Conservation (phyloP, 2,113 vertebrate species). For the Chlamydotis undulata region DNA sequence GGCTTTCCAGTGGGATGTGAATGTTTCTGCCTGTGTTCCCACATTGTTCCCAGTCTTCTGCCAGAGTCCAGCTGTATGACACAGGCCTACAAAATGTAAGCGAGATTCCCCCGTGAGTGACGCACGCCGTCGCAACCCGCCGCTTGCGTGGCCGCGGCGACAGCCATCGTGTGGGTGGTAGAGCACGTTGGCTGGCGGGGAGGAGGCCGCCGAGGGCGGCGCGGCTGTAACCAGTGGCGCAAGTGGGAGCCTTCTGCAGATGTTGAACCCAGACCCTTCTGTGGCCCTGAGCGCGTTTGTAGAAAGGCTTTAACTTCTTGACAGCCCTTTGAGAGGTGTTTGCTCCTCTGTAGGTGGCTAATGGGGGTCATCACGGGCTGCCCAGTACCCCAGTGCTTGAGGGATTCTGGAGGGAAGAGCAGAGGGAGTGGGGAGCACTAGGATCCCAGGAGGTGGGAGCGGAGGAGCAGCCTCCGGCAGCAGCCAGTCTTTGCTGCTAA, state of each 20-base stretch:
- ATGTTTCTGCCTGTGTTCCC: constrained; percentile 12
- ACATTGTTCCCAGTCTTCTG: background rate
- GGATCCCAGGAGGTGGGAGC: background rate
- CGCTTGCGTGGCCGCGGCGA: background rate
- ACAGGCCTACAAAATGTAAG: background rate
- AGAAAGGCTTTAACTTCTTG: background rate
- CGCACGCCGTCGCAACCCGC: background rate
- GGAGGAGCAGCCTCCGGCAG: background rate
- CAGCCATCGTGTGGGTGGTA: background rate
- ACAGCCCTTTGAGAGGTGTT: background rate
- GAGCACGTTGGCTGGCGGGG: background rate
- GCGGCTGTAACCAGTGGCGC: background rate
- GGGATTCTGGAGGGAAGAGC: background rate
- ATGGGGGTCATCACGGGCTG: background rate
- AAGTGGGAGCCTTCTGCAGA: background rate
- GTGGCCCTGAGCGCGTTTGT: background rate
- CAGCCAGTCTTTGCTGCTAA: background rate
- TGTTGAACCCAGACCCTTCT: background rate
- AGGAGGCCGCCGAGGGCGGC: background rate
- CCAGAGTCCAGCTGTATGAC: background rate
- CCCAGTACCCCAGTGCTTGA: background rate
- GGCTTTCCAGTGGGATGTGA: background rate
- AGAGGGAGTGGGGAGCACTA: fast-evolving
- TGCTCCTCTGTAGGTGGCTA: background rate
- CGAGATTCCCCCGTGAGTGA: background rate